Base-by-base conservation (phyloP, 30 jellyfish, hydroid and myxozoan species). In the Aurelia coerulea region DNA sequence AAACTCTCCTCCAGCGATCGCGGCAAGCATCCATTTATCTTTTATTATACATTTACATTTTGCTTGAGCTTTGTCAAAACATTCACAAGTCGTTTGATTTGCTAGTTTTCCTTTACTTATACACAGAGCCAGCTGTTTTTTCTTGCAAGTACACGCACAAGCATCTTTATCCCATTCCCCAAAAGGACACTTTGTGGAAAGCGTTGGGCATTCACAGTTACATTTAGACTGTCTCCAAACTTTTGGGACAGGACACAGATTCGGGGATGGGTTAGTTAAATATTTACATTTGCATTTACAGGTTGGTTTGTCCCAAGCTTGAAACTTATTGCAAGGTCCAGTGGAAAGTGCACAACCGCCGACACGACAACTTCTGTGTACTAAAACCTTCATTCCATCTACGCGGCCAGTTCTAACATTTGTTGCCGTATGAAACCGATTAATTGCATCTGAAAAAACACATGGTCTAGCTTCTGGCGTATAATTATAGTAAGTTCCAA, bases 231-330 rank as follows among this genome's bases (percentile, higher is more conserved):
- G 77, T 49, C 17, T 23, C 92, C 92, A 83, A 7, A 70, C 41
- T 31, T 46, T 58, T 49, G 92, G 86, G 29, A 0, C 13, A 62
- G 12, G 1, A 83, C 92, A 83, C 19, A 81, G 80, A 7, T 79
- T 12, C 35, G 81, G 76, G 1, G 41, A 15, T 71, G 86, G 86
- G 0, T 72, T 80, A 29, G 73, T 5, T 31, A 18, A 2, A 39
- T 83, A 83, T 68, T 71, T 83, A 70, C 92, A 83, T 6, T 72
- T 59, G 52, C 92, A 83, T 19, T 16, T 1, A 15, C 92, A 83
- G 18, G 31, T 46, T 11, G 12, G 6, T 2, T 64, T 51, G 32
- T 56, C 37, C 92, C 92, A 83, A 2, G 60, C 37, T 59, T 83
- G 74, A 46, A 16, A 83, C 11, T 49, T 63, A 23, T 39, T n/a